Base-by-base conservation (phyloP, 2,888 invertebrate genomes). In the Strigamia crassipes region DNA sequence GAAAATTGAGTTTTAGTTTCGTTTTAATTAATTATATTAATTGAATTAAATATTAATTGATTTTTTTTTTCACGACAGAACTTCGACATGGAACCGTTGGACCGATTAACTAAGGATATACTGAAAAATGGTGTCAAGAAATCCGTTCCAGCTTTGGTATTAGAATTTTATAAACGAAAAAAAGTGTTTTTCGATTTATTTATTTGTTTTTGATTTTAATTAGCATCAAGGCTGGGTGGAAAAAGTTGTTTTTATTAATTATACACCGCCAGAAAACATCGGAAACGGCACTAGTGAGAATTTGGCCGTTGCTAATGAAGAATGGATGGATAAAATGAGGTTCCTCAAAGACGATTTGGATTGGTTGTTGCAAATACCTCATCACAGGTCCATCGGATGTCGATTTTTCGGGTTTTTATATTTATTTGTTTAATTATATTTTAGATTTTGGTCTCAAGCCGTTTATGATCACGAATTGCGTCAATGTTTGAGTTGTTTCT, bases 401-500 rank as follows among this genome's bases (percentile, higher is more conserved):
- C 1, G 3, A 27, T 8, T 51, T 8, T 10, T 13, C 10, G 15
- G 6, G 15, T 18, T 51, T 10, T 38, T 6, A 51, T 6, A 86
- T 84, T 82, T 56, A 21, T 61, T 21, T 73, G 27, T 46, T 12
- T 46, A 61, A 78, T 51, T 82, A 4, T 80, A 78, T 38, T 38
- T n/a, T 79, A 85, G 85, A 73, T 86, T 86, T 82, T 87, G 87
- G 87, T 87, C 88, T 41, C 91, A 92, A 86, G 88, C 93, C 83
- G 87, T 94, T 0, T 91, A 91, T 86, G 92, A 94, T 84, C 89
- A 90, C 0, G 88, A 90, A 0, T 91, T 93, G 82, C 91, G 92
- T 87, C 90, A 91, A 80, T 89, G 91, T 3, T 86, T 95, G 61
- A 90, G 92, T 73, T 92, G 93, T 1, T 95, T 94, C 87, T 89